phyloP scores from a whole-genome alignment of 2,113 vertebrate species.

The Pollimyrus isidori region DNA sequence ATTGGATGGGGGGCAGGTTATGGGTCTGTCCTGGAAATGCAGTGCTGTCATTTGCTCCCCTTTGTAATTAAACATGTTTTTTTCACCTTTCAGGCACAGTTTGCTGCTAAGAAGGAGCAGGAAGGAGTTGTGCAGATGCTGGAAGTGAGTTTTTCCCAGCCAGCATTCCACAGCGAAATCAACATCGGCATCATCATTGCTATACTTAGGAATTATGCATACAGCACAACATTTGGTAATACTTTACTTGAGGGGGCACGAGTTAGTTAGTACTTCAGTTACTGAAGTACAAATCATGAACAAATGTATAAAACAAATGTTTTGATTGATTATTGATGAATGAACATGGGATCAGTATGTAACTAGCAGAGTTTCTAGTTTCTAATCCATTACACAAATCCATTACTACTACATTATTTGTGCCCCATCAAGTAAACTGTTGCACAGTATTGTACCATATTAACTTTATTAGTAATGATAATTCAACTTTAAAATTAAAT shows the following conservation, averaged over 20 bases:
- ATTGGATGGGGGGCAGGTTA: neutral
- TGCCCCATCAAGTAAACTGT: neutral
- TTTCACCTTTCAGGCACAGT: conserved; percentile 73
- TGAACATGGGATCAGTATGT: neutral
- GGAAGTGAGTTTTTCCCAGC: conserved; percentile 70
- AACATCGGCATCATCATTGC: neutral
- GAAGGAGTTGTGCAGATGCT: conserved; percentile 91
- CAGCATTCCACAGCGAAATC: neutral
- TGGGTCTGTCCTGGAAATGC: neutral
- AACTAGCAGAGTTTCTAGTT: neutral
- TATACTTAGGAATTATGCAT: neutral
- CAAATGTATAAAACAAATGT: neutral
- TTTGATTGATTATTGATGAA: neutral
- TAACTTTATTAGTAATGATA: neutral
- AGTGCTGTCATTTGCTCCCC: neutral
- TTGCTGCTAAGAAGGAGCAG: conserved; percentile 88
- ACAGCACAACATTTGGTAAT: neutral
- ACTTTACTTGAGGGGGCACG: neutral
- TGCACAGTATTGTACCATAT: neutral
- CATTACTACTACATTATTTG: neutral
- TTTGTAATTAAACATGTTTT: neutral
- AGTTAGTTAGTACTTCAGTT: neutral
- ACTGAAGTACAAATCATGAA: neutral
- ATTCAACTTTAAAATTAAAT: neutral
- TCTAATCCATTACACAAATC: neutral